Evolutionary conservation across 2,113 vertebrate species (phyloP).

Genomic region (Gallinago undulata): DNA sequence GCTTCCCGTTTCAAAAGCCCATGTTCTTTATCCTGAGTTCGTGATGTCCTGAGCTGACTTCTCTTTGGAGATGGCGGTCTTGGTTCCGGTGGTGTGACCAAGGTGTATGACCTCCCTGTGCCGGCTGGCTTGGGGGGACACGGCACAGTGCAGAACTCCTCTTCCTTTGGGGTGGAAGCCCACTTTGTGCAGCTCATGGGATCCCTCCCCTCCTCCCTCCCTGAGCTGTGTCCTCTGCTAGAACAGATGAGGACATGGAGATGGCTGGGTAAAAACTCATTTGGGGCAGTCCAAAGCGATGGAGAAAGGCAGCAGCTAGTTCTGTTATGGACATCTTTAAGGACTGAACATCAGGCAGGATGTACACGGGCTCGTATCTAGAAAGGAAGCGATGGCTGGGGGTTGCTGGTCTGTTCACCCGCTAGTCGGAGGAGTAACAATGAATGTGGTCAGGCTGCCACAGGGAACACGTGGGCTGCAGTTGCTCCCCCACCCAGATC

Average conservation of each 20-base stretch:
- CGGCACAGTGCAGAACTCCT: not conserved
- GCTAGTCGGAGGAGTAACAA: fast-evolving
- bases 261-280: fast-evolving
- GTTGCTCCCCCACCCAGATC: fast-evolving
- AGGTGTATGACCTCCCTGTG: not conserved
- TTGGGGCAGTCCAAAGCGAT: not conserved
- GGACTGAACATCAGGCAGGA: not conserved
- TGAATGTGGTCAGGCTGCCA: not conserved
- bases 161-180: not conserved
- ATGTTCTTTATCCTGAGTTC: not conserved
- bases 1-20: not conserved
- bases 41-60: not conserved
- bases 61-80: not conserved
- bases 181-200: not conserved
- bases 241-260: not conserved
- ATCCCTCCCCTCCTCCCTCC: not conserved
- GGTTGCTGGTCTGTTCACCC: not conserved
- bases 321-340: not conserved
- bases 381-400: not conserved
- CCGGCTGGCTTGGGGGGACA: fast-evolving
- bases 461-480: fast-evolving
- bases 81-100: fast-evolving
- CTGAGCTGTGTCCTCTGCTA: not conserved
- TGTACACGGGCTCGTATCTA: not conserved
- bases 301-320: not conserved